phyloP scores from a whole-genome alignment of 2,797 vertebrate genomes.

The Amazona ochrocephala region DNA sequence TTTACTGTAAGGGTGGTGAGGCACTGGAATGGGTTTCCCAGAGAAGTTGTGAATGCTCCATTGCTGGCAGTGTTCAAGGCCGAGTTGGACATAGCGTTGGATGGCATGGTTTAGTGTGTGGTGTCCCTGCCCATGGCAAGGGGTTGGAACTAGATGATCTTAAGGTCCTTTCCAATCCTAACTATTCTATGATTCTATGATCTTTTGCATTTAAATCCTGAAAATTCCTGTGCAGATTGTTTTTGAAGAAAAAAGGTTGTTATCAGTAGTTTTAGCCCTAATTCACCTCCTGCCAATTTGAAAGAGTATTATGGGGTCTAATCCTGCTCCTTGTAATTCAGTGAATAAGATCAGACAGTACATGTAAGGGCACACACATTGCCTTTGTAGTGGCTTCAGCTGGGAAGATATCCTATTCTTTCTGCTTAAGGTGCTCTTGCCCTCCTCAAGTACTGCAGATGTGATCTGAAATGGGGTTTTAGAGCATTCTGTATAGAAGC shows the following conservation, averaged over 20 bases:
- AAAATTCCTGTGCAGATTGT: slow-evolving; percentile 19
- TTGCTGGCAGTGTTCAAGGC: too few relatives aligned
- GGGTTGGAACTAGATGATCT: too few relatives aligned
- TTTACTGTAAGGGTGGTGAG: too few relatives aligned
- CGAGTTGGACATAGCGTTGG: too few relatives aligned
- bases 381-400: neutral
- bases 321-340: slow-evolving; percentile 32
- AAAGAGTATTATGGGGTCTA: slow-evolving; percentile 24
- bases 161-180: too few relatives aligned
- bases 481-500: neutral
- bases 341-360: neutral
- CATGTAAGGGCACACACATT: neutral
- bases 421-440: neutral
- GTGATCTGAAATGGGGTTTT: neutral
- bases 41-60: too few relatives aligned
- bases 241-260: slow-evolving; percentile 34
- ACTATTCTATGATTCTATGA: too few relatives aligned
- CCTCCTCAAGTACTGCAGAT: neutral
- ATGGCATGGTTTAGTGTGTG: too few relatives aligned
- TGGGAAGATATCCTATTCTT: neutral
- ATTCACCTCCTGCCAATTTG: neutral
- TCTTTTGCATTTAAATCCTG: slow-evolving; percentile 10
- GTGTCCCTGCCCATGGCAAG: too few relatives aligned
- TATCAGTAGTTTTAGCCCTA: slow-evolving; percentile 36
- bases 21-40: too few relatives aligned